phyloP scores from a whole-genome alignment of 1,140 invertebrate species.

The Drosophila mauritiana region DNA sequence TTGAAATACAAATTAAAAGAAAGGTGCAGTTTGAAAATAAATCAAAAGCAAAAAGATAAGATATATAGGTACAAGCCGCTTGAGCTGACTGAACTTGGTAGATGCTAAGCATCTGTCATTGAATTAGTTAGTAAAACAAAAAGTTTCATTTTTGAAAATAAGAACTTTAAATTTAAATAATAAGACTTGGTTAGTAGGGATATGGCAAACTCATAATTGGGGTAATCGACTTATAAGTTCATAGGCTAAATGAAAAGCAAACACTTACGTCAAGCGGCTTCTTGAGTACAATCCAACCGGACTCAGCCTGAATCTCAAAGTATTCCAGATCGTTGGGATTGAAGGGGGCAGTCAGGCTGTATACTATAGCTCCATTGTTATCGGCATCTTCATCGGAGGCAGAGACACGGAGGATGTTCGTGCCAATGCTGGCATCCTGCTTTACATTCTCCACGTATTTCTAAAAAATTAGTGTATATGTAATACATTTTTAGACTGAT shows the following conservation, averaged over 20 bases:
- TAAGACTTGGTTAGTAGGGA: conserved; percentile 68
- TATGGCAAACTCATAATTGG: conserved; percentile 56
- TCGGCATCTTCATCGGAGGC: conserved; percentile 98
- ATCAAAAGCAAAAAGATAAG: conserved; percentile 50
- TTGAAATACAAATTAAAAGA: conserved; percentile 46
- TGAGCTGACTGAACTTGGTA: conserved; percentile 18
- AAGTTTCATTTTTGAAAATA: conserved; percentile 21
- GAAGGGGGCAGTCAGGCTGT: conserved; percentile 93
- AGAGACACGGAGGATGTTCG: conserved; percentile 96
- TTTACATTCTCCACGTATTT: conserved; percentile 99
- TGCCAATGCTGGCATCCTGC: conserved; percentile 97
- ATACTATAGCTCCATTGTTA: conserved; percentile 97
- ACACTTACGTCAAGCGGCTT: conserved; percentile 97
- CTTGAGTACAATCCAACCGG: conserved; percentile 97
- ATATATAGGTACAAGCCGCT: conserved; percentile 42
- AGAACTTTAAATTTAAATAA: conserved; percentile 46
- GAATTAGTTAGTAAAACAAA: conserved; percentile 66
- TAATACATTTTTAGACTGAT: conserved; percentile 16
- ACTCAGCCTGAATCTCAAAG: conserved; percentile 97
- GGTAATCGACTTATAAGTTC: conserved; percentile 6
- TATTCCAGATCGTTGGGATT: conserved; percentile 95
- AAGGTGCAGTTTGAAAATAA: conserved; percentile 76
- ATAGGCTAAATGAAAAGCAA: conserved; percentile 55
- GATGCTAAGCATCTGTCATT: conserved; percentile 47
- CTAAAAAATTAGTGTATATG: conserved; percentile 83